Evolutionary conservation across 2,113 vertebrate species (phyloP), one percentile per base, ranked within the genome.

Genomic region (Onychorhynchus coronatus): DNA sequence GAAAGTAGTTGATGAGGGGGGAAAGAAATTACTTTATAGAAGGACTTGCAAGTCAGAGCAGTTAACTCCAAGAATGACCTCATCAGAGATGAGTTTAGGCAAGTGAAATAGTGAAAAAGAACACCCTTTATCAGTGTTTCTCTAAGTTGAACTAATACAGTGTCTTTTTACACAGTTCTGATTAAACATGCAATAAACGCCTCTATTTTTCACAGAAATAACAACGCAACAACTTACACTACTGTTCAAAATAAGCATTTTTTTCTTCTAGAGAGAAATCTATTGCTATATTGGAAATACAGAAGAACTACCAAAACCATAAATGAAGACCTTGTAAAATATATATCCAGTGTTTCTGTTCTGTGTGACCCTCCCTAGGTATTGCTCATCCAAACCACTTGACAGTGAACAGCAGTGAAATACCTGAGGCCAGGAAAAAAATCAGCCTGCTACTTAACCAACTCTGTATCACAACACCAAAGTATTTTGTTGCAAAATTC

Each of bases 361-460:
- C 55, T 56, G 59, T 3, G 0, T 62, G 33, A 71, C 12, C 41
- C 0, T 8, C 13, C 23, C 8, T 5, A 76, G 42, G 24, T 21
- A 33, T 14, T 7, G 25, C 33, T 56, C 39, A 63, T 23, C 74
- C 41, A 72, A 79, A 86, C 9, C 25, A 70, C 22, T 91, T 68
- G 76, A 91, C 24, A 56, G 25, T 16, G 55, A 65, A 80, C 8
- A 2, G 15, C 14, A 91, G 30, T 30, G 25, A 76, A 96, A 76
- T 7, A 91, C 3, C 6, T 9, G 19, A 91, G n/a, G 21, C 19
- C 21, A 70, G 41, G 37, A 89, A 55, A 56, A 24, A 41, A 28
- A 33, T n/a, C 20, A 50, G 75, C 8, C 6, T 76, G 3, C 63
- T 71, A 35, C 24, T 66, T 58, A 90, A 87, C 12, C 27, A 85